These are phyloP conservation scores for Gastracanthus pulcherrimus DNA, from an alignment of 2,888 invertebrate genomes.

Conservation along the genomic window DNA sequence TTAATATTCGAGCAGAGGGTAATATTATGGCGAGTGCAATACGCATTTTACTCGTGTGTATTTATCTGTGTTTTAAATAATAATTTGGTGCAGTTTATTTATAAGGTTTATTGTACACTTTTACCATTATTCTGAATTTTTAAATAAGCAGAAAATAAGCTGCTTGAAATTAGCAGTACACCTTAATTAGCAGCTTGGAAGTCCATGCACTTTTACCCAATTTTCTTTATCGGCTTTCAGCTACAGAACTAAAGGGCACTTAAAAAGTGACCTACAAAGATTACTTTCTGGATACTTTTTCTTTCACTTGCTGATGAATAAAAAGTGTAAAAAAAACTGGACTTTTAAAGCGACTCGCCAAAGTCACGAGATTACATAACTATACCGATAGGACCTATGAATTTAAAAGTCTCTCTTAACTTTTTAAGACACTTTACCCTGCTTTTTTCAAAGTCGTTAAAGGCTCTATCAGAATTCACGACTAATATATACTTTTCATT, in stretches of 20 bases:
- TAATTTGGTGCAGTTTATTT: too few species aligned
- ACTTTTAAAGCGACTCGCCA: neutral
- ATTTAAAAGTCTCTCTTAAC: neutral
- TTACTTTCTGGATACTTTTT: constrained; percentile 9
- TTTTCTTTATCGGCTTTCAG: constrained; percentile 12
- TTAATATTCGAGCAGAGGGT: too few species aligned
- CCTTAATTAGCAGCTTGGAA: too few species aligned
- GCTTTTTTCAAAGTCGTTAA: too few species aligned
- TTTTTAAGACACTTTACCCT: neutral
- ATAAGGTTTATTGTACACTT: too few species aligned
- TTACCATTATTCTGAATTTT: too few species aligned
- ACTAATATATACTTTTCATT: neutral
- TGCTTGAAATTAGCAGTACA: too few species aligned
- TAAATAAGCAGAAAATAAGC: too few species aligned
- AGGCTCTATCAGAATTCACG: neutral
- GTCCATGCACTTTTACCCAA: too few species aligned
- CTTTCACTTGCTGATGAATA: constrained; percentile 17
- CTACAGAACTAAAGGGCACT: neutral
- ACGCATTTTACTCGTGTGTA: too few species aligned
- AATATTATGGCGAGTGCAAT: too few species aligned
- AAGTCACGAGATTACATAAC: neutral
- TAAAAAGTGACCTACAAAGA: constrained; percentile 33
- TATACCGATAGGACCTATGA: neutral
- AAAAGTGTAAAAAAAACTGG: neutral
- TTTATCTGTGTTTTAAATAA: too few species aligned